Evolutionary conservation across 2,888 invertebrate species (phyloP).

Genomic region (Embidobia sp.): DNA sequence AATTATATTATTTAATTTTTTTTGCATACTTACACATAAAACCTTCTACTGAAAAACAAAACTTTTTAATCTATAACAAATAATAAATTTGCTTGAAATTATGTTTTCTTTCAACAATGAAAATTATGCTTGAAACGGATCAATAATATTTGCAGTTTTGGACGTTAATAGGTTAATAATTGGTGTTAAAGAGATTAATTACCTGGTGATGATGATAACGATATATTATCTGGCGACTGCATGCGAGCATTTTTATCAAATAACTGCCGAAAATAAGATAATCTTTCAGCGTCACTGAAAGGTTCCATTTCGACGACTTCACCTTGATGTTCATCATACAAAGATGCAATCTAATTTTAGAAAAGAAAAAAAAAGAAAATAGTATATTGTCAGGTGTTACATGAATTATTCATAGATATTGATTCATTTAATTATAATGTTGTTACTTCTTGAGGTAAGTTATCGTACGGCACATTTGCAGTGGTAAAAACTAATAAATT

Average conservation of each 20-base stretch:
- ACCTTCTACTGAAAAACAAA: too few species aligned
- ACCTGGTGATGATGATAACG: too few species aligned
- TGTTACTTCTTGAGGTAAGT: conserved; percentile 74
- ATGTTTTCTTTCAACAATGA: too few species aligned
- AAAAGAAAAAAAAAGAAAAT: conserved; percentile 1
- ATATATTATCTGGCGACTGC: conserved; percentile 66
- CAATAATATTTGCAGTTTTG: too few species aligned
- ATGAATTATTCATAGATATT: conserved; percentile 5
- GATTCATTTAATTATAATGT: conserved; percentile 2
- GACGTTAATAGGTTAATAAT: too few species aligned
- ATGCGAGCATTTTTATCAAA: conserved; percentile 67
- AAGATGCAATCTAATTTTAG: conserved; percentile 69
- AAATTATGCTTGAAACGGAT: too few species aligned
- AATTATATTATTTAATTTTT: too few species aligned
- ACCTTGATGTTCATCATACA: conserved; percentile 75
- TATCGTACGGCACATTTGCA: conserved; percentile 69
- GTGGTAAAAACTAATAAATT: conserved; percentile 77
- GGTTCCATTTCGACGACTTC: conserved; percentile 73
- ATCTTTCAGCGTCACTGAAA: conserved; percentile 72
- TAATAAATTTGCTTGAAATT: too few species aligned
- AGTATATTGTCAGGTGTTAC: too few species aligned
- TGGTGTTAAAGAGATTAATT: too few species aligned
- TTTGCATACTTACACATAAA: too few species aligned
- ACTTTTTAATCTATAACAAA: too few species aligned
- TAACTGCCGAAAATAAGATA: conserved; percentile 75